phyloP scores from a whole-genome alignment of 2,797 vertebrate species.

The Denticeps clupeoides region DNA sequence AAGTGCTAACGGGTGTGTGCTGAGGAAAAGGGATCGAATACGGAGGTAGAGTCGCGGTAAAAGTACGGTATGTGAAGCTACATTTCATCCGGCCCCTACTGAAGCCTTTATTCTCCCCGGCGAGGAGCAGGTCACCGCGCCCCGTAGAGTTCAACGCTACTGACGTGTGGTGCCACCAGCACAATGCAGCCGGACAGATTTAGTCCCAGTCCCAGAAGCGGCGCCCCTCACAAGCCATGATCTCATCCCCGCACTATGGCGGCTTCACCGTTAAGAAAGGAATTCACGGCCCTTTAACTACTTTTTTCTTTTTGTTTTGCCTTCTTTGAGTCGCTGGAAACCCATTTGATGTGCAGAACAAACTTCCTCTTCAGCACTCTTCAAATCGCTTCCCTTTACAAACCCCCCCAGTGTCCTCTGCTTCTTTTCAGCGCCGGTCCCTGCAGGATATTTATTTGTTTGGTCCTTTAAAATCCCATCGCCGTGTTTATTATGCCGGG shows the following conservation, averaged over 20 bases:
- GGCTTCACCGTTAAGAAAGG: no score
- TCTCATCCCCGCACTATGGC: no score
- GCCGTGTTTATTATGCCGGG: conserved; percentile 25
- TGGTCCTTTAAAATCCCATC: conserved; percentile 27
- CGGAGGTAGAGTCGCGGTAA: no score
- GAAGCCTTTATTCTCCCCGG: no score
- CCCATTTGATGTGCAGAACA: conserved; percentile 13
- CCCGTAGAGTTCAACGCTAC: background rate
- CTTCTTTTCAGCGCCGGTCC: conserved; percentile 8
- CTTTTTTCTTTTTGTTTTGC: background rate
- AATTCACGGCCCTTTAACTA: no score
- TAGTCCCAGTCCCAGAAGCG: background rate
- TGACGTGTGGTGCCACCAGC: background rate
- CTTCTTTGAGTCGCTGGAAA: conserved; percentile 6
- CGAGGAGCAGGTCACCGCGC: no score
- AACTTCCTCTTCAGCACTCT: conserved; percentile 4
- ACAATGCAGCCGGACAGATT: background rate
- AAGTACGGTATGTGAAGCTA: no score
- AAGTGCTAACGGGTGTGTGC: no score
- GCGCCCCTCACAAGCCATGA: conserved; percentile 10
- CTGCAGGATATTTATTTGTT: conserved; percentile 25
- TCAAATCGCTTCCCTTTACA: conserved; percentile 16
- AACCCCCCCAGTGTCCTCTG: conserved; percentile 10
- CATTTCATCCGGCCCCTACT: no score
- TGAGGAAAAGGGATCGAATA: no score